phyloP scores from a whole-genome alignment of 2,113 vertebrate species.

The Oceanites oceanicus region DNA sequence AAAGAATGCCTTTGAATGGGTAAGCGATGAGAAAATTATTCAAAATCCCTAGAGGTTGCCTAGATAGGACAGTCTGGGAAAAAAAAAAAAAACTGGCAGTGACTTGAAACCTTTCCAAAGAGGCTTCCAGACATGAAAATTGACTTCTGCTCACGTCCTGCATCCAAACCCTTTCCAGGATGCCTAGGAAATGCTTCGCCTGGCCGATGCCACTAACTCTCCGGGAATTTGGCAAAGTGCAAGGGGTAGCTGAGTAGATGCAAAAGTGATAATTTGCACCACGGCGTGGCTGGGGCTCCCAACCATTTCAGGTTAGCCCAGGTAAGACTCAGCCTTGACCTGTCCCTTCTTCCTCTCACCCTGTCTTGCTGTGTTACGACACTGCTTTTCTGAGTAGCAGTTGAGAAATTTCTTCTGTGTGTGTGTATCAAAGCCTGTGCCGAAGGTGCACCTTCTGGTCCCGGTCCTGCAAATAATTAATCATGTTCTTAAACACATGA shows the following conservation, averaged over 20 bases:
- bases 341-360: not conserved
- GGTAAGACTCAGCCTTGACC: not conserved
- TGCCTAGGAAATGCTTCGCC: not conserved
- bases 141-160: not conserved
- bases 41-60: not conserved
- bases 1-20: conserved; percentile 26
- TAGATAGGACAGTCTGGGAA: not conserved
- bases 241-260: not conserved
- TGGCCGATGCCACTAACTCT: not conserved
- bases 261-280: not conserved
- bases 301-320: not conserved
- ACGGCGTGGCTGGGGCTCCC: not conserved
- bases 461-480: not conserved
- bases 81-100: not conserved
- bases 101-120: conserved; percentile 28
- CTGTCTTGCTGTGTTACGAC: too few relatives aligned
- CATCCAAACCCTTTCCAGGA: not conserved
- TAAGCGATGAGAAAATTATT: conserved; percentile 2
- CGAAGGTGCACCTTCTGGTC: not conserved
- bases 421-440: not conserved
- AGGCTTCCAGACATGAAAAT: conserved; percentile 1
- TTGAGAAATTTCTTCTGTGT: not conserved
- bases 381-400: not conserved
- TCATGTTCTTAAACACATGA: not conserved
- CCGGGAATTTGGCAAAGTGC: not conserved